Evolutionary conservation across 2,888 invertebrate species (phyloP), one percentile per base, ranked within the genome.

Genomic region (Mesopsocus fuscifrons): DNA sequence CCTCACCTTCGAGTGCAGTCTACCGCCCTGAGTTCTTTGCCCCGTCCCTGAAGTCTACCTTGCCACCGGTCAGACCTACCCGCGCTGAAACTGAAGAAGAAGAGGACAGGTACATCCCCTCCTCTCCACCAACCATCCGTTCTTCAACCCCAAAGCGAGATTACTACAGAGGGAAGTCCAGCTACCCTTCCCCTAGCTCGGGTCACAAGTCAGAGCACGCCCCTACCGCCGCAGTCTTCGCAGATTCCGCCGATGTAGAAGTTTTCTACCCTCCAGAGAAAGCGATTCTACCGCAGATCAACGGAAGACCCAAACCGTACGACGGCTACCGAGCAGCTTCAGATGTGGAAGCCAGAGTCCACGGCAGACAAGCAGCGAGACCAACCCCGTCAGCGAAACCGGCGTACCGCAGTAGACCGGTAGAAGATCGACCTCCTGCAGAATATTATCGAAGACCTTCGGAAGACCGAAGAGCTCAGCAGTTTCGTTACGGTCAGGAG

Each of bases 241-340:
- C 38, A 5, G 20, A 38, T 5, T 34, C 34, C 6, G 38, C 5
- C 6, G 38, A 38, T 17, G 38, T 38, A 17, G 38, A 38, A 38
- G 38, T 38, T 6, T 38, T 38, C 20, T 18, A 18, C 3, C 38
- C 38, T 3, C 15, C n/a, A 17, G 38, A 38, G 5, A 38, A 20
- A 11, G 18, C 20, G 3, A 38, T 18, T 5, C 21, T 38, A 18
- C 38, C 38, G 3, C 17, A 20, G 38, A 21, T 15, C 18, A 38
- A 38, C 21, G 38, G 38, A 4, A 38, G 20, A 38, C 38, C 38
- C n/a, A 38, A 38, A 11, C 38, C 38, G 3, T 38, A 38, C 38
- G 38, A 38, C 11, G 38, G 38, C 4, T 38, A 38, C 38, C 15
- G 38, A 38, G 38, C 38, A n/a, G 38, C 38, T 3, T 16, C 38